Percentiles rank a stretch among this genome's conserved stretches.
Conservation (phyloP, 2,888 invertebrate genomes). For the Pimpla rufipes region DNA sequence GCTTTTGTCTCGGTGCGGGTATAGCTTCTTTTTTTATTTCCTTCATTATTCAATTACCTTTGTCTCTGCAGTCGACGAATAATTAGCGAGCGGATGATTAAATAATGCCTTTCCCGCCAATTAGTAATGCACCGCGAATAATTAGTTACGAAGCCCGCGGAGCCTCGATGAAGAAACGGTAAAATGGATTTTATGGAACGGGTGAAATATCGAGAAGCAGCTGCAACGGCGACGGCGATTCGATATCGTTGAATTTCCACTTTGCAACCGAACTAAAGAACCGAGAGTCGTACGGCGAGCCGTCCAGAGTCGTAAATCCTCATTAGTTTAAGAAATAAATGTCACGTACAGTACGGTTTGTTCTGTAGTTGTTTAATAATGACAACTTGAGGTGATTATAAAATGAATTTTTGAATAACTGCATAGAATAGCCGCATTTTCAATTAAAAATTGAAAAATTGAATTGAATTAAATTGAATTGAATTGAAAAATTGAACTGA, state of each 20-base stretch:
- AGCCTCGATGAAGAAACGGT: slow-evolving; percentile 12
- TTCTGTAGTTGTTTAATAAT: too few relatives aligned
- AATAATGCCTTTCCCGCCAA: slow-evolving; percentile 35
- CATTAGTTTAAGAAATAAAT: too few relatives aligned
- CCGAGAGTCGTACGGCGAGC: slow-evolving; percentile 15
- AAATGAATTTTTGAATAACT: too few relatives aligned
- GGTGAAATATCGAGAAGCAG: neutral
- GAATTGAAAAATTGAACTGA: too few relatives aligned
- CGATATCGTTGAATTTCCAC: slow-evolving; percentile 33
- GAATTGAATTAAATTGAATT: too few relatives aligned
- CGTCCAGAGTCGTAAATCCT: neutral
- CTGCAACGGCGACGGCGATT: neutral
- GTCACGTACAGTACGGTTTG: too few relatives aligned
- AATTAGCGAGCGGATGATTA: slow-evolving; percentile 47
- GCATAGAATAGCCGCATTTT: too few relatives aligned
- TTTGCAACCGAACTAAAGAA: slow-evolving; percentile 34
- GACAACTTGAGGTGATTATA: too few relatives aligned
- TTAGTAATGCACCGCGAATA: slow-evolving; percentile 47
- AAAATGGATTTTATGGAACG: slow-evolving; percentile 27
- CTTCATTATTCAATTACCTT: neutral
- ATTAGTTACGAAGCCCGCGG: slow-evolving; percentile 8
- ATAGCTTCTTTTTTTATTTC: neutral
- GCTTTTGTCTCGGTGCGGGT: neutral
- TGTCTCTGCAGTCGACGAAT: slow-evolving; percentile 14
- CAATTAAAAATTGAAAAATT: too few relatives aligned